Percentiles rank a stretch among this genome's conserved stretches.
These are phyloP conservation scores for Helostoma temminkii DNA, from an alignment of 2,797 vertebrate genomes.

Conservation along the genomic window DNA sequence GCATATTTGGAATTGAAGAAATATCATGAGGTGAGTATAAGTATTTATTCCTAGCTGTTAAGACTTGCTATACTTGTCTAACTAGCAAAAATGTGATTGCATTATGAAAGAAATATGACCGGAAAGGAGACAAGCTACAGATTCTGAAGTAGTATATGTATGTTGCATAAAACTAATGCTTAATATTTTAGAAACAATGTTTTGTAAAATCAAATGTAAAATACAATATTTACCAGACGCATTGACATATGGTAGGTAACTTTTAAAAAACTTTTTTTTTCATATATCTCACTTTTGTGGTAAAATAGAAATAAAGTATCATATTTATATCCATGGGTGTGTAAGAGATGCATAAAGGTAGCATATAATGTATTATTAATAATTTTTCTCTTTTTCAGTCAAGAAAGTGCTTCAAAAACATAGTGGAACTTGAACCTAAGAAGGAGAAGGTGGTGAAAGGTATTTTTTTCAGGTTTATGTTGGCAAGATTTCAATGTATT, in stretches of 20 bases:
- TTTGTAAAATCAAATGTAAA: too few species aligned
- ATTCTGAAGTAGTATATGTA: conserved; percentile 63
- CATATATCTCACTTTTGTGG: too few species aligned
- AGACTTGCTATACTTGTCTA: too few species aligned
- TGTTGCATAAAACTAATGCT: background rate
- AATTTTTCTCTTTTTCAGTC: conserved; percentile 78
- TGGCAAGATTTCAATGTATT: conserved; percentile 2
- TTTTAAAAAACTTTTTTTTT: too few species aligned
- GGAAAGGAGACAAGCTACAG: too few species aligned
- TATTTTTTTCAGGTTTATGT: conserved; percentile 53
- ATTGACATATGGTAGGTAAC: too few species aligned
- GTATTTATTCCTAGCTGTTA: conserved; percentile 35
- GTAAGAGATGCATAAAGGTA: conserved; percentile 17
- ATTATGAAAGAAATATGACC: too few species aligned
- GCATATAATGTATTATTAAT: conserved; percentile 23
- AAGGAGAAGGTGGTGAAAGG: conserved; percentile 86
- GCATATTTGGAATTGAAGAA: conserved; percentile 86
- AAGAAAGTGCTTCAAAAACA: conserved; percentile 88
- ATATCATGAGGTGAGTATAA: conserved; percentile 83
- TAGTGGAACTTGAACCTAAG: conserved; percentile 85
- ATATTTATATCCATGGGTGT: conserved; percentile 18
- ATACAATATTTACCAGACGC: too few species aligned
- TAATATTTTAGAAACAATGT: background rate
- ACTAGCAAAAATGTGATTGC: too few species aligned
- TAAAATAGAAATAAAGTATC: background rate